These are phyloP conservation scores for Diplosoma virens DNA, from an alignment of 23 tunicate genomes.

Conservation along the genomic window DNA sequence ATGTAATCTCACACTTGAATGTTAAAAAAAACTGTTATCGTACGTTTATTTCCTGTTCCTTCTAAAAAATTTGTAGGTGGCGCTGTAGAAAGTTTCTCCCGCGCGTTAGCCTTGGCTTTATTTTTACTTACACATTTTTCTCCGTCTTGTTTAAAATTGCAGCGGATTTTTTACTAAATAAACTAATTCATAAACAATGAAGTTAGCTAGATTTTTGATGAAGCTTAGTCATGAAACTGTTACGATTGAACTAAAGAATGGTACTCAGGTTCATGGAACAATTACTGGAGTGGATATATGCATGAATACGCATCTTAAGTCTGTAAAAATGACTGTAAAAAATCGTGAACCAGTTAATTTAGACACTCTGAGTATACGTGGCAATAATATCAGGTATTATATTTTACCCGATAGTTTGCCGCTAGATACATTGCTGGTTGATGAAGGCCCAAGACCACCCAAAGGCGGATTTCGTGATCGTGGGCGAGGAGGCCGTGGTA, in stretches of 20 bases:
- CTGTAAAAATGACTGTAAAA: conserved; percentile 92
- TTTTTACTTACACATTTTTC: neutral
- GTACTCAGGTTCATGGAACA: conserved; percentile 91
- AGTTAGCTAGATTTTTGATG: conserved; percentile 91
- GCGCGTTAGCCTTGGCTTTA: neutral
- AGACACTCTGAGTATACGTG: conserved; percentile 83
- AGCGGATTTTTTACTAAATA: too few relatives aligned
- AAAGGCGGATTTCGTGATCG: conserved; percentile 78
- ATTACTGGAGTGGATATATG: conserved; percentile 89
- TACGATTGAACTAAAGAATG: conserved; percentile 93
- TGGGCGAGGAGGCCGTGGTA: conserved; percentile 64
- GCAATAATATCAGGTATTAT: conserved; percentile 88
- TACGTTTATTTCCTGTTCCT: too few relatives aligned
- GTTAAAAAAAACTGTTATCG: too few relatives aligned
- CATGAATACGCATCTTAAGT: conserved; percentile 93
- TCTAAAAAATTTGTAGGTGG: too few relatives aligned
- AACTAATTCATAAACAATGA: conserved; percentile 27
- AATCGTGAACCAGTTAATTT: conserved; percentile 79
- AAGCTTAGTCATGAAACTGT: conserved; percentile 95
- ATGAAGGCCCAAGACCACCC: conserved; percentile 83
- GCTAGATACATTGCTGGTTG: conserved; percentile 83
- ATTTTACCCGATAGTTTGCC: conserved; percentile 83
- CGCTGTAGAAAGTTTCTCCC: neutral
- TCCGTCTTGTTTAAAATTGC: too few relatives aligned
- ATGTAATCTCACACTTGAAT: too few relatives aligned